A percentile compares a stretch with the other conserved stretches of the same genome.
phyloP scores from a whole-genome alignment of 2,113 vertebrate genomes.

The Pluvialis apricaria region DNA sequence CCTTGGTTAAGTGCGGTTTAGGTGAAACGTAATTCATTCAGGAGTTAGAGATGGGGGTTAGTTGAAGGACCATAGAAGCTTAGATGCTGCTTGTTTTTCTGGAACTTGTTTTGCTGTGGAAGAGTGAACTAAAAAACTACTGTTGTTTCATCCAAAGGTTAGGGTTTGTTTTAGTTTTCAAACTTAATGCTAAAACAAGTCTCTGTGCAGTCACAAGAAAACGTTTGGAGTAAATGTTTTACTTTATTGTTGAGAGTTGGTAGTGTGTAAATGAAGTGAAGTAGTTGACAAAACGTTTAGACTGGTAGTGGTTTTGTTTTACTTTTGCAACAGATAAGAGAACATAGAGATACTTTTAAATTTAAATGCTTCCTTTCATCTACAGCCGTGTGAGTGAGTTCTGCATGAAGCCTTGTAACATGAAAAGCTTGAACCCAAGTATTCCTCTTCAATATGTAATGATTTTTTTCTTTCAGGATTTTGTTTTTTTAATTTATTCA shows the following conservation, averaged over 20 bases:
- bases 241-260: accelerated
- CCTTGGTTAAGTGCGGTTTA: background rate
- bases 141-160: background rate
- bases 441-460: background rate
- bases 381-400: background rate
- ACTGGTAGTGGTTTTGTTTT: accelerated
- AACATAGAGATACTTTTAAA: background rate
- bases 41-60: background rate
- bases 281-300: background rate
- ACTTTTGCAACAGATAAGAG: background rate
- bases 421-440: background rate
- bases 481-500: background rate
- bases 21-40: background rate
- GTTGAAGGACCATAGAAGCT: accelerated
- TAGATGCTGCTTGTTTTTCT: background rate
- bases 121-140: background rate
- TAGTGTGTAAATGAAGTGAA: background rate
- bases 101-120: background rate
- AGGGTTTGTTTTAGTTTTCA: background rate
- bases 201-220: background rate
- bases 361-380: background rate
- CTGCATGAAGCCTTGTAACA: background rate
- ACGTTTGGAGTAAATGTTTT: background rate
- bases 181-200: background rate
- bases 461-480: slow-evolving; percentile 29